These are phyloP conservation scores for Pachypanchax playfairii DNA, from an alignment of 2,113 vertebrate species.

Conservation along the genomic window DNA sequence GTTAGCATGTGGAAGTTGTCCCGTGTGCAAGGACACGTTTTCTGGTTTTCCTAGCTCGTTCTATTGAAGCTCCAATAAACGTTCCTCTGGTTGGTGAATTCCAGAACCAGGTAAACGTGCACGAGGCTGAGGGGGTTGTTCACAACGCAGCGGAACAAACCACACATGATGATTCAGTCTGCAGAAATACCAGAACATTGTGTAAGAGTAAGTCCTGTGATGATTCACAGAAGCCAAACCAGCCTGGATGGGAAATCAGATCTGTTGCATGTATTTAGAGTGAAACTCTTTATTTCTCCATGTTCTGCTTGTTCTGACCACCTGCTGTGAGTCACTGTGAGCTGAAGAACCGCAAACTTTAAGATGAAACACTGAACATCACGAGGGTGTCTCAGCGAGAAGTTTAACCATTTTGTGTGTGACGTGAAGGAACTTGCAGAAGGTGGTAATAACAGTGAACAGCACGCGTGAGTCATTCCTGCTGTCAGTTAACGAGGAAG, in stretches of 20 bases:
- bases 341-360: background rate
- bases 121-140: background rate
- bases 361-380: too few relatives aligned
- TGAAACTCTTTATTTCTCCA: background rate
- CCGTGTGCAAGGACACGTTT: too few relatives aligned
- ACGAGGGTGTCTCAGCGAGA: too few relatives aligned
- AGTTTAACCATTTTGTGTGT: constrained; percentile 1
- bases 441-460: constrained; percentile 15
- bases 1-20: too few relatives aligned
- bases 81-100: background rate
- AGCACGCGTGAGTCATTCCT: constrained; percentile 37
- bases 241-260: background rate
- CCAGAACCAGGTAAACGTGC: background rate
- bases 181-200: constrained; percentile 6
- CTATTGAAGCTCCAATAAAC: background rate
- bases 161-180: constrained; percentile 20
- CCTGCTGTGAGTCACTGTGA: too few relatives aligned
- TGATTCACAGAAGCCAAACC: constrained; percentile 7
- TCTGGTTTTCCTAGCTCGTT: too few relatives aligned
- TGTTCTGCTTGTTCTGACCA: too few relatives aligned
- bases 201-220: constrained; percentile 18
- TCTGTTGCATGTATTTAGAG: background rate
- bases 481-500: constrained; percentile 24
- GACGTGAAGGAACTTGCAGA: constrained; percentile 47
- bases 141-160: background rate